Evolutionary conservation across 2,113 vertebrate genomes (phyloP), one percentile per base, ranked within the genome.

Genomic region (Pomatorhinus ruficollis): DNA sequence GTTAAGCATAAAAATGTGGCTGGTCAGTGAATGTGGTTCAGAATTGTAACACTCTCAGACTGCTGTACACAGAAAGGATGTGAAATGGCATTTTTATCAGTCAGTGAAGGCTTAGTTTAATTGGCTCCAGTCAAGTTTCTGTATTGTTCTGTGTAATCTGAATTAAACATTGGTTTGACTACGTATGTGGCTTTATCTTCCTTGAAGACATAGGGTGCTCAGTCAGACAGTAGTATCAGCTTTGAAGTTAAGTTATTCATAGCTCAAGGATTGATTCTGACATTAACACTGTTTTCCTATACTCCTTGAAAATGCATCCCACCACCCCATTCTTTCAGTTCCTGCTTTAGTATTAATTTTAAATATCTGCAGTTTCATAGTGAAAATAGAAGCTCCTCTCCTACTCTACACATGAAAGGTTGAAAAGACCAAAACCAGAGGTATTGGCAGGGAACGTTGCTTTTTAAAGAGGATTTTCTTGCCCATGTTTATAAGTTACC

Each of bases 191-290:
- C 89, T 97, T 97, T 95, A 94, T 97, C 88, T 96, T 96, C 88
- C 95, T 96, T 49, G 92, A 96, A 96, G 93, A 96, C 90, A 82
- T 35, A 44, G 95, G 90, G 79, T 87, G 95, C 83, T 96, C 96
- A 91, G 85, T 92, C 85, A 97, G 94, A 85, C 91, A 66, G 95
- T 61, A 42, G 79, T 85, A 83, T 94, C 92, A 92, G 95, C 96
- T 97, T 97, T 97, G 96, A 96, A 96, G 96, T 96, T 96, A 93
- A 96, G 93, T 96, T 97, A 97, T 96, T 96, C 95, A 93, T 88
- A 94, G 96, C 93, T 95, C 95, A 92, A 6, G 83, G 88, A 96
- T 75, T 93, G 93, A 92, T 88, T 94, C 90, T 96, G 95, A 96
- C 95, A 93, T 80, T 93, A 95, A 59, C 92, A 77, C 61, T 79